Evolutionary conservation across 2,113 vertebrate genomes (phyloP).

Genomic region (Neogobius melanostomus): DNA sequence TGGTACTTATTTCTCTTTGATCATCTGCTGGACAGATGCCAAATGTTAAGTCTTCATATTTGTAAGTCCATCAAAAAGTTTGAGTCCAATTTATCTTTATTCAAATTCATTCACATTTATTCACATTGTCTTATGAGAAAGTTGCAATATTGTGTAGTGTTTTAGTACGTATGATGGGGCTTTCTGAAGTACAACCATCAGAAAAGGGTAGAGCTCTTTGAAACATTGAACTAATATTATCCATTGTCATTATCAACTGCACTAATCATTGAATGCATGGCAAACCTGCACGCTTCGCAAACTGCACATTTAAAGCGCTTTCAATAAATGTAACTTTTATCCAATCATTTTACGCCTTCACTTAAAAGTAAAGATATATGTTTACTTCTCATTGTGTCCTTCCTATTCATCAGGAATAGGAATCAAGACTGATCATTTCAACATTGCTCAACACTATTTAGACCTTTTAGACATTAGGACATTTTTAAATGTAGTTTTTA

Average conservation of each 20-base stretch:
- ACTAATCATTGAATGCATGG: constrained; percentile 63
- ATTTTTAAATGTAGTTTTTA: too few relatives aligned
- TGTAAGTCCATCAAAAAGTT: too few relatives aligned
- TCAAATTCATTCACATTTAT: neutral
- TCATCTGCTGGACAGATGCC: constrained; percentile 36
- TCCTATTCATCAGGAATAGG: too few relatives aligned
- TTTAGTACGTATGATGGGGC: constrained; percentile 37
- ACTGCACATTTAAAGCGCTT: constrained; percentile 16
- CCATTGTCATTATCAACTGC: constrained; percentile 15
- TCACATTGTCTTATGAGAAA: neutral
- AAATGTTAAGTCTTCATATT: too few relatives aligned
- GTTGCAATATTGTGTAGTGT: constrained; percentile 50
- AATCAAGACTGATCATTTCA: too few relatives aligned
- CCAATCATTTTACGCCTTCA: constrained; percentile 18
- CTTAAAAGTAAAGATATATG: constrained; percentile 7
- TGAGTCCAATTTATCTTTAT: too few relatives aligned
- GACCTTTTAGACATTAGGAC: too few relatives aligned
- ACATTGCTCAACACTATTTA: too few relatives aligned
- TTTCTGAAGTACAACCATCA: constrained; percentile 7
- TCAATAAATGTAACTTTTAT: constrained; percentile 12
- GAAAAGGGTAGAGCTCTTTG: constrained; percentile 21
- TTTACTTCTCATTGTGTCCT: too few relatives aligned
- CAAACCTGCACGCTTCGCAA: constrained; percentile 54
- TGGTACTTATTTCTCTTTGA: neutral
- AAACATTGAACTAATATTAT: constrained; percentile 42